These are phyloP conservation scores for Nothobranchius furzeri DNA, from an alignment of 2,113 vertebrate genomes.

Conservation along the genomic window DNA sequence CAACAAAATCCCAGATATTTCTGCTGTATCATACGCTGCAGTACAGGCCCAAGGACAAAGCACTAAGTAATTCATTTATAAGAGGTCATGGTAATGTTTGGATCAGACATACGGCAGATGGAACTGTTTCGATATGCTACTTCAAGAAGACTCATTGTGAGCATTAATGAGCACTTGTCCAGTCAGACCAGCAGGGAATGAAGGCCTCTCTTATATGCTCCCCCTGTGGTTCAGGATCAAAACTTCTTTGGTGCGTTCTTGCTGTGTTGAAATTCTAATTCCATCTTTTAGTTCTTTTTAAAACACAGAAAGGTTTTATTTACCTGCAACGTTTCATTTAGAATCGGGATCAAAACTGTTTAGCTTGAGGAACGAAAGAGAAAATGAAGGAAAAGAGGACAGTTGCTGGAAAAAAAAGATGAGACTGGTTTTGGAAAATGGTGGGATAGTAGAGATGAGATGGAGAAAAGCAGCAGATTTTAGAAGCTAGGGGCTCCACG, in stretches of 20 bases:
- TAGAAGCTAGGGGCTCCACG: slow-evolving; percentile 20
- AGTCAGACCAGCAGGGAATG: background rate
- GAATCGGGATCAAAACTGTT: slow-evolving; percentile 1
- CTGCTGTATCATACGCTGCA: background rate
- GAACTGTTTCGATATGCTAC: background rate
- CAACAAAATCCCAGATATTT: background rate
- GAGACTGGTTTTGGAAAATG: background rate
- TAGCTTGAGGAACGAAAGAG: slow-evolving; percentile 3
- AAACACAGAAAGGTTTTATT: too few relatives aligned
- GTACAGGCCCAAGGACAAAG: background rate
- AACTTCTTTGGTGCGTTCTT: background rate
- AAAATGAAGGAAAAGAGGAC: slow-evolving; percentile 13
- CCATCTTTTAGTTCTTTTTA: too few relatives aligned
- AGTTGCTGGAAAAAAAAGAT: slow-evolving; percentile 4
- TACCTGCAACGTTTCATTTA: too few relatives aligned
- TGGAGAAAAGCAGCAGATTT: background rate
- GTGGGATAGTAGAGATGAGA: background rate
- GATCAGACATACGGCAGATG: background rate
- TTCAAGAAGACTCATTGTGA: background rate
- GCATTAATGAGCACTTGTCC: background rate
- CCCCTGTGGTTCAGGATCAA: background rate
- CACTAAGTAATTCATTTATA: background rate
- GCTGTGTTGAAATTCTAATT: too few relatives aligned
- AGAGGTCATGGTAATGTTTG: background rate
- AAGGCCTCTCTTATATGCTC: background rate